These are phyloP conservation scores for Cephalopachus bancanus DNA, from an alignment of 2,797 vertebrate genomes.

Conservation along the genomic window DNA sequence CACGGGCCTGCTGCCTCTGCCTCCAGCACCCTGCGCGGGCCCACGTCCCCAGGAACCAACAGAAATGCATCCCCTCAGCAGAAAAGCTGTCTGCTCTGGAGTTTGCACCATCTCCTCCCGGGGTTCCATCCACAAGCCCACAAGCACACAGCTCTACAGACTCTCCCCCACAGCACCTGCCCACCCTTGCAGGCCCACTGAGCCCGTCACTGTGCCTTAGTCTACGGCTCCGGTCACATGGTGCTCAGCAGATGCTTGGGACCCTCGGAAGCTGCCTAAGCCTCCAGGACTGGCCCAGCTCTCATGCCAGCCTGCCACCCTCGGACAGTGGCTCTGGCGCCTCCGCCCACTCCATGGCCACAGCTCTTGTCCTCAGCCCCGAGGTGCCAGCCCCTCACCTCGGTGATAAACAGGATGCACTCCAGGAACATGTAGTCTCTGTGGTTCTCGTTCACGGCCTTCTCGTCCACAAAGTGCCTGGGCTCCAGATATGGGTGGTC, in stretches of 20 bases:
- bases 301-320: too few relatives aligned
- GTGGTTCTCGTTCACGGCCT: constrained; percentile 95
- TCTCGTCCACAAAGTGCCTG: constrained; percentile 96
- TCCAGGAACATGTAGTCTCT: constrained; percentile 98
- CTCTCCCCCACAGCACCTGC: too few relatives aligned
- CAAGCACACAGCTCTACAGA: background rate
- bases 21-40: background rate
- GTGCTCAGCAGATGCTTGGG: too few relatives aligned
- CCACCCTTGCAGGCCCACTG: background rate
- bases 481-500: constrained; percentile 96
- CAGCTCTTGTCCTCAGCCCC: background rate
- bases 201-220: too few relatives aligned
- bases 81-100: background rate
- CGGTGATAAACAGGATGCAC: constrained; percentile 98
- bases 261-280: too few relatives aligned
- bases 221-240: too few relatives aligned
- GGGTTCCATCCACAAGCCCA: background rate
- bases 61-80: background rate
- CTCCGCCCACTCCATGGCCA: background rate
- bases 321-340: background rate
- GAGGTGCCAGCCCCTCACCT: constrained; percentile 90
- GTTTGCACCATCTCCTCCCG: background rate
- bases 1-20: background rate
- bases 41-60: background rate
- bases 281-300: too few relatives aligned